These are phyloP conservation scores for Hypsopygia costalis DNA, from an alignment of 2,888 invertebrate genomes.

Conservation along the genomic window DNA sequence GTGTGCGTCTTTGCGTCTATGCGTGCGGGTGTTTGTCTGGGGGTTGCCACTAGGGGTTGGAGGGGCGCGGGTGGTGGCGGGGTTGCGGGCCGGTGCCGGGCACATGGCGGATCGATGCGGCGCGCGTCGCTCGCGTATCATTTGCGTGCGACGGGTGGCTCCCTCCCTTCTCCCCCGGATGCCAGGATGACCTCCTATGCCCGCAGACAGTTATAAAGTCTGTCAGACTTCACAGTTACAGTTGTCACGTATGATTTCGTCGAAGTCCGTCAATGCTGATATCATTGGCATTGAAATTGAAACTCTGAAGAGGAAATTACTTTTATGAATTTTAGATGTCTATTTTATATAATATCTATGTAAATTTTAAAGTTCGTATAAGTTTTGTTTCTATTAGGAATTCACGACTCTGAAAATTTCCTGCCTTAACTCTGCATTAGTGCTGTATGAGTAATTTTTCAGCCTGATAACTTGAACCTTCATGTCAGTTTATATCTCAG, in stretches of 20 bases:
- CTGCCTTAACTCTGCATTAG: too few relatives aligned
- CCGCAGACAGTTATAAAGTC: constrained; percentile 28
- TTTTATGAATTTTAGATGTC: too few relatives aligned
- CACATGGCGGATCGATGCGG: constrained; percentile 70
- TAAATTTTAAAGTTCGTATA: too few relatives aligned
- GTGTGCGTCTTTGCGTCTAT: constrained; percentile 50
- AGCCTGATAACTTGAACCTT: too few relatives aligned
- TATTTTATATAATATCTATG: too few relatives aligned
- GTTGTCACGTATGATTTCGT: constrained; percentile 14
- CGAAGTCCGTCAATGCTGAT: neutral
- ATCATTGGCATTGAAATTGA: constrained; percentile 2
- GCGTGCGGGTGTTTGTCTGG: constrained; percentile 54
- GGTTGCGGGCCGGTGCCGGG: constrained; percentile 47
- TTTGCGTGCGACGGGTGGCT: constrained; percentile 64
- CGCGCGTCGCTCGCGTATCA: constrained; percentile 65
- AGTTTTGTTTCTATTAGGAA: too few relatives aligned
- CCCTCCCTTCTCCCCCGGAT: constrained; percentile 38
- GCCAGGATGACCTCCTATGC: constrained; percentile 37
- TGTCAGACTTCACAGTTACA: constrained; percentile 19
- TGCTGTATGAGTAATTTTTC: too few relatives aligned
- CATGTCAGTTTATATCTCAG: too few relatives aligned
- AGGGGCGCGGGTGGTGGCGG: constrained; percentile 25
- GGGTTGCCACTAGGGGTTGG: constrained; percentile 30
- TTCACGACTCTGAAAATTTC: too few relatives aligned
- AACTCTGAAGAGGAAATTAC: too few relatives aligned